These are phyloP conservation scores for Andrena fulva DNA, from an alignment of 2,888 invertebrate species.

Conservation along the genomic window DNA sequence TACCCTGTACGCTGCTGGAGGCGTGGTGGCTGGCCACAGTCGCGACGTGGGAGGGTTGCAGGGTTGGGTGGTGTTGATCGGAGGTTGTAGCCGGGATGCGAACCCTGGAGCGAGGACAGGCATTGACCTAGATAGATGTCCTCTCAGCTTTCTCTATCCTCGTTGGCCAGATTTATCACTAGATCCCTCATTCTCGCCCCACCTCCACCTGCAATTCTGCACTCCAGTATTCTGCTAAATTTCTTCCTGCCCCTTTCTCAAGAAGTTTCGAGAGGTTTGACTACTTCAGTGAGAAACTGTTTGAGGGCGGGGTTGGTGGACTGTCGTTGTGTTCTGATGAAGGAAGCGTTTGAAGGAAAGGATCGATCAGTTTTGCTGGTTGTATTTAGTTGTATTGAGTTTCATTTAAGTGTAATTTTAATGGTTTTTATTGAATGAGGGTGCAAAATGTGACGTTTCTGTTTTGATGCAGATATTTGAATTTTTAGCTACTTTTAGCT, in stretches of 20 bases:
- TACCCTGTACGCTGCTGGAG: conserved; percentile 16
- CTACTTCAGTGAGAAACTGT: no score
- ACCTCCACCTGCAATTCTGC: not conserved
- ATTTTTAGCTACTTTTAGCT: no score
- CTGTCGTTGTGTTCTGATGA: no score
- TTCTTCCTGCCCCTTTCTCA: not conserved
- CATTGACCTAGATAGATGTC: conserved; percentile 71
- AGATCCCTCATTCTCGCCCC: conserved; percentile 4
- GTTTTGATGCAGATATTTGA: no score
- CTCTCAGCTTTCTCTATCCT: conserved; percentile 62
- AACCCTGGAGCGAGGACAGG: conserved; percentile 73
- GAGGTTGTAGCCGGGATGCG: conserved; percentile 71
- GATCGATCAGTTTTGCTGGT: no score
- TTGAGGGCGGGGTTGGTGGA: no score
- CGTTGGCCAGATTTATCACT: conserved; percentile 19
- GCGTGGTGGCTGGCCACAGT: conserved; percentile 40
- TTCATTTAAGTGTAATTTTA: no score
- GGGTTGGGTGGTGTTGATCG: conserved; percentile 51
- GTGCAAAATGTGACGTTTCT: no score
- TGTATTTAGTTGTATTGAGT: no score
- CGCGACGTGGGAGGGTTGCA: conserved; percentile 30
- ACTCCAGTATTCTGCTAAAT: not conserved
- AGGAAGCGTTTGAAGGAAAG: no score
- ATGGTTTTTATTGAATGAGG: no score
- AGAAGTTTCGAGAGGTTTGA: no score